Percentiles rank a stretch among this genome's conserved stretches.
These are phyloP conservation scores for Caenorhabditis japonica DNA, from an alignment of 2,888 invertebrate species.

Conservation along the genomic window DNA sequence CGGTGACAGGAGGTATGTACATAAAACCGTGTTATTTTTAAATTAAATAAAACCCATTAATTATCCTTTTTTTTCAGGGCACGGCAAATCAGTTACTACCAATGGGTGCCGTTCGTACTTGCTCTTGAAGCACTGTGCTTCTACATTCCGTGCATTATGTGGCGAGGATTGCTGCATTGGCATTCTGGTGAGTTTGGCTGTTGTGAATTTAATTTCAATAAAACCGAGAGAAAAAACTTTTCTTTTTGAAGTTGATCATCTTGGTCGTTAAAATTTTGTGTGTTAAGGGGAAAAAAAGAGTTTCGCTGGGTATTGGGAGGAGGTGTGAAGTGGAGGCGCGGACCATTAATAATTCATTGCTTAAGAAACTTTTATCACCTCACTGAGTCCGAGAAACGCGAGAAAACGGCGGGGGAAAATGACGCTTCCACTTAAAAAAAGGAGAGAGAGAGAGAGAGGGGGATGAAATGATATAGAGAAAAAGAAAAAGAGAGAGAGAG, in stretches of 20 bases:
- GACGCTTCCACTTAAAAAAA: too few species aligned
- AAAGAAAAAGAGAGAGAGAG: conserved; percentile 7
- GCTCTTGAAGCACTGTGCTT: conserved; percentile 80
- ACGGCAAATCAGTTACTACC: conserved; percentile 77
- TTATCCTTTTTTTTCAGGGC: conserved; percentile 68
- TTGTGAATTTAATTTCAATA: conserved; percentile 2
- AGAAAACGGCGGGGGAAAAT: too few species aligned
- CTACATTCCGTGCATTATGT: conserved; percentile 80
- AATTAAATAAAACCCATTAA: too few species aligned
- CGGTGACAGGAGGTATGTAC: conserved; percentile 76
- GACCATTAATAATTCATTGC: conserved; percentile 50
- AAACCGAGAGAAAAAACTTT: conserved; percentile 11
- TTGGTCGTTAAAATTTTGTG: conserved; percentile 47
- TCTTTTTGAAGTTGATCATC: conserved; percentile 31
- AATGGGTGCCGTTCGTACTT: conserved; percentile 79
- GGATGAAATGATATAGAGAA: conserved; percentile 2
- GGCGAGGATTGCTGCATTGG: conserved; percentile 79
- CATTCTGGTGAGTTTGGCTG: conserved; percentile 75
- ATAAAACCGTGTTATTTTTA: too few species aligned
- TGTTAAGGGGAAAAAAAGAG: conserved; percentile 26
- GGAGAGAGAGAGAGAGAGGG: conserved; percentile 3
- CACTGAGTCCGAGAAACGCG: conserved; percentile 20
- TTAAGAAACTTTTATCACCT: conserved; percentile 52
- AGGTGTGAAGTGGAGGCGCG: conserved; percentile 44
- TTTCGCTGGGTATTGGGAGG: too few species aligned